Percentiles rank a stretch among this genome's conserved stretches.
Conservation (phyloP, 2,888 invertebrate genomes). For the Panorpa germanica region DNA sequence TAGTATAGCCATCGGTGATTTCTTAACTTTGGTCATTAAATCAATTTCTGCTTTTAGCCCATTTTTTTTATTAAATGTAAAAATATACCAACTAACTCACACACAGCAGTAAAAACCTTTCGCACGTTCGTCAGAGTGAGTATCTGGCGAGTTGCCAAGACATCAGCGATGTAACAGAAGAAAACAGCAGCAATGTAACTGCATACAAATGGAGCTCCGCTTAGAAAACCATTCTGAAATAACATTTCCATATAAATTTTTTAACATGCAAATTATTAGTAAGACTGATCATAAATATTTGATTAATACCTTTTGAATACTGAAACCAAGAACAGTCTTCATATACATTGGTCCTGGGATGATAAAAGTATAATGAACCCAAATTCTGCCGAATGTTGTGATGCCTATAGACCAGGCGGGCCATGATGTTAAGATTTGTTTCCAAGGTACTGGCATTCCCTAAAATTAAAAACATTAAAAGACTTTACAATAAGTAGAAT, state of each 20-base stretch:
- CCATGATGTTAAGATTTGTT: conserved; percentile 36
- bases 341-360: conserved; percentile 51
- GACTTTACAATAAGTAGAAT: conserved; percentile 5
- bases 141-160: conserved; percentile 33
- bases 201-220: conserved; percentile 47
- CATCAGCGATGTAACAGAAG: conserved; percentile 48
- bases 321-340: conserved; percentile 46
- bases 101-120: conserved; percentile 45
- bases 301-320: conserved; percentile 35
- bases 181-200: conserved; percentile 49
- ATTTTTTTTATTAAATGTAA: conserved; percentile 2
- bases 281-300: conserved; percentile 3
- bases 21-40: no score
- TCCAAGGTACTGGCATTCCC: conserved; percentile 40
- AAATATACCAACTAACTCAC: no score
- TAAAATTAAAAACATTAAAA: conserved; percentile 13
- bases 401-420: conserved; percentile 53
- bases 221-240: conserved; percentile 41
- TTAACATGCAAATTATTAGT: neutral
- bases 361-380: conserved; percentile 55
- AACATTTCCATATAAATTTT: neutral
- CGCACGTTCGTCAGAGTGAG: conserved; percentile 42
- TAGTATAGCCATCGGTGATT: no score
- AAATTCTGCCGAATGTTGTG: conserved; percentile 55
- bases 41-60: neutral